phyloP scores from a whole-genome alignment of 2,113 vertebrate genomes.

The Peromyscus leucopus region DNA sequence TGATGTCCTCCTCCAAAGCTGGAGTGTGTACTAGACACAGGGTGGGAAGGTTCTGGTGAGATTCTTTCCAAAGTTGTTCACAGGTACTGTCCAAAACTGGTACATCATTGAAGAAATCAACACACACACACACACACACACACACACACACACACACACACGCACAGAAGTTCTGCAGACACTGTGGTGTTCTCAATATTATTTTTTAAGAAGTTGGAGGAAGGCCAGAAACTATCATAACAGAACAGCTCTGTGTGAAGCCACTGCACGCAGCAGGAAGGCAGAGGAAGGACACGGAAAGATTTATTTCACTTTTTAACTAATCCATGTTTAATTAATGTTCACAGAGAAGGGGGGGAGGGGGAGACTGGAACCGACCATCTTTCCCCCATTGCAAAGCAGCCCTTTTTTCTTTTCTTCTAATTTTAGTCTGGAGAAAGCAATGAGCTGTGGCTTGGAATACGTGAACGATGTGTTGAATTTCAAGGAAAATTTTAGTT shows the following conservation, averaged over 20 bases:
- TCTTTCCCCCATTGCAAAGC: neutral
- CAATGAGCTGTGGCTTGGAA: neutral
- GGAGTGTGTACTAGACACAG: neutral
- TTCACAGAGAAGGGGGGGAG: neutral
- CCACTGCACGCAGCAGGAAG: neutral
- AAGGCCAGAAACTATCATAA: constrained; percentile 38
- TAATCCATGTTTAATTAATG: constrained; percentile 73
- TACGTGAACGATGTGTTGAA: constrained; percentile 34
- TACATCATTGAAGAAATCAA: neutral
- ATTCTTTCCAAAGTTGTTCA: constrained; percentile 9
- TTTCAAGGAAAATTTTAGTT: constrained; percentile 62
- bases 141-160: neutral
- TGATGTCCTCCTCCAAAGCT: neutral
- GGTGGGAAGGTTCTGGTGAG: neutral
- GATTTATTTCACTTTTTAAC: constrained; percentile 56
- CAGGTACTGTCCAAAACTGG: neutral
- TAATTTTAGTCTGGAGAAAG: neutral
- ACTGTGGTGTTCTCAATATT: neutral
- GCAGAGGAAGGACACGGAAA: neutral
- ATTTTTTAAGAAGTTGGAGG: neutral
- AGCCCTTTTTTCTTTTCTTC: neutral
- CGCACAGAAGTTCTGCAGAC: neutral
- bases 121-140: neutral
- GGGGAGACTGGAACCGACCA: neutral
- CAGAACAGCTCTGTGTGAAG: constrained; percentile 56